phyloP scores from a whole-genome alignment of 2,888 invertebrate species.

The Cartodere bifasciata region DNA sequence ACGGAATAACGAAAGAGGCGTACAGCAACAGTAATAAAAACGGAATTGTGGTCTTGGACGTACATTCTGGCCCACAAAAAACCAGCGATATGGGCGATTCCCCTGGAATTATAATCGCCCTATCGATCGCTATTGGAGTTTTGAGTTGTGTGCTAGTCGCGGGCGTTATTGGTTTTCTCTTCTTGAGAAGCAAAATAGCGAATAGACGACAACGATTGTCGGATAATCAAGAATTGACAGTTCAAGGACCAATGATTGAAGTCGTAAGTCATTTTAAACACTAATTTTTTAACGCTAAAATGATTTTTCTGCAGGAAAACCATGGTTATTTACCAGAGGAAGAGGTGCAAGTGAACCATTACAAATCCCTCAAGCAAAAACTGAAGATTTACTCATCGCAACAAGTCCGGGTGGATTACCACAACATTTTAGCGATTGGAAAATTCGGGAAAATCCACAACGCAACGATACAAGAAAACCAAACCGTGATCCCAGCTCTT shows the following conservation, averaged over 20 bases:
- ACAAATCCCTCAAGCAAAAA: slow-evolving; percentile 60
- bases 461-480: slow-evolving; percentile 53
- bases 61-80: slow-evolving; percentile 28
- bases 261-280: slow-evolving; percentile 34
- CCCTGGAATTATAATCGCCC: slow-evolving; percentile 30
- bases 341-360: slow-evolving; percentile 53
- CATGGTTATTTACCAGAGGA: slow-evolving; percentile 66
- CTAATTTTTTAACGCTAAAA: slow-evolving; percentile 1
- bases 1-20: slow-evolving; percentile 49
- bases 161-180: slow-evolving; percentile 49
- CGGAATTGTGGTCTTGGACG: slow-evolving; percentile 39
- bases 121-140: slow-evolving; percentile 55
- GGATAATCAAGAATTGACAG: slow-evolving; percentile 54
- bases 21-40: slow-evolving; percentile 47
- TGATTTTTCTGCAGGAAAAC: slow-evolving; percentile 43
- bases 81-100: slow-evolving; percentile 32
- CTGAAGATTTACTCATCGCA: slow-evolving; percentile 63
- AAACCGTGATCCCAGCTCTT: slow-evolving; percentile 39
- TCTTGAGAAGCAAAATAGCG: slow-evolving; percentile 40
- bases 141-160: slow-evolving; percentile 51
- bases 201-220: slow-evolving; percentile 36
- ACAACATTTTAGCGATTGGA: slow-evolving; percentile 58
- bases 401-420: slow-evolving; percentile 41
- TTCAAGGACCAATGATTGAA: slow-evolving; percentile 70
- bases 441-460: slow-evolving; percentile 66